A percentile compares a stretch with the other conserved stretches of the same genome.
Conservation (phyloP, 2,888 invertebrate genomes). For the Cosmia pyralina region DNA sequence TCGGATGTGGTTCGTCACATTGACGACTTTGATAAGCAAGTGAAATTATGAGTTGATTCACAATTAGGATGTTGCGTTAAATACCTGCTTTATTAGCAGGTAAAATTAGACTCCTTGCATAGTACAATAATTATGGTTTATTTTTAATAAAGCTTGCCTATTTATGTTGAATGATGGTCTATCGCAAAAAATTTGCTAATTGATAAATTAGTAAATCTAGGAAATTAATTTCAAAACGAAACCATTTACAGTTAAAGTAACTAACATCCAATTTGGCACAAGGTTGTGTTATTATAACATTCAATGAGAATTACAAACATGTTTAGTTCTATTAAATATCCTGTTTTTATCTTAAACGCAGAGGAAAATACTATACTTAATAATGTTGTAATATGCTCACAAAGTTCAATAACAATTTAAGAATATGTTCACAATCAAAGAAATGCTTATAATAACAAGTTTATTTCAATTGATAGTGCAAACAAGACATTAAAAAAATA, state of each 20-base stretch:
- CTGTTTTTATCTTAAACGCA: constrained; percentile 25
- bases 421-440: constrained; percentile 4
- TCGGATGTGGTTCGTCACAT: too few species aligned
- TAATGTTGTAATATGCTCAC: neutral
- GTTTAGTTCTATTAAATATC: constrained; percentile 40
- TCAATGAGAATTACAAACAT: constrained; percentile 27
- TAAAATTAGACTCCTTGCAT: too few species aligned
- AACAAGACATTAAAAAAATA: neutral
- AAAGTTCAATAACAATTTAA: constrained; percentile 5
- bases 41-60: neutral
- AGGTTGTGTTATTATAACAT: constrained; percentile 37
- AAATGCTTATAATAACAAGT: neutral
- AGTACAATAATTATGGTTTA: too few species aligned
- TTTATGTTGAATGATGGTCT: too few species aligned
- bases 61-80: neutral
- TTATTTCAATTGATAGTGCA: neutral
- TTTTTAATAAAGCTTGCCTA: too few species aligned
- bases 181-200: too few species aligned
- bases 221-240: constrained; percentile 22
- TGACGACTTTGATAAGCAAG: constrained; percentile 1
- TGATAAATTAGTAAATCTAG: too few species aligned
- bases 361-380: constrained; percentile 15
- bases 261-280: constrained; percentile 34
- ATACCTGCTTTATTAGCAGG: too few species aligned
- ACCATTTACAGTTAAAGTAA: constrained; percentile 32